Conservation (phyloP, 2,113 vertebrate genomes). For the Phylloscopus trochiloides region DNA sequence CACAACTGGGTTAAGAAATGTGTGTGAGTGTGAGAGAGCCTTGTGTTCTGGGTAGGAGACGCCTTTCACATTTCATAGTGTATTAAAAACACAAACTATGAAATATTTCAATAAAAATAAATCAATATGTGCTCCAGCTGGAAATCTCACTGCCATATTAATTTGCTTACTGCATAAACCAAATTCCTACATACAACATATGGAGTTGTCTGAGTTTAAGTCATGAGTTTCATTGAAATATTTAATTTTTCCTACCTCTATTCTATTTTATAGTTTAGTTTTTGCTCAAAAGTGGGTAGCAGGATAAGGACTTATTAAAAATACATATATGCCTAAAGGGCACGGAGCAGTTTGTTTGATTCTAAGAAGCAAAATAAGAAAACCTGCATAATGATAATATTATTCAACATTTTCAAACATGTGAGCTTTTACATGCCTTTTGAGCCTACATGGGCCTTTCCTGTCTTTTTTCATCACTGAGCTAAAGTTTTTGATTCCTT, state of each 20-base stretch:
- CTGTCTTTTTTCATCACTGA: background rate
- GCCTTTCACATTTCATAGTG: slow-evolving; percentile 48
- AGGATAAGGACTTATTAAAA: background rate
- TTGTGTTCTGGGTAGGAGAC: slow-evolving; percentile 38
- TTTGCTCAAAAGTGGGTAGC: background rate
- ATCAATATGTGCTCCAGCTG: slow-evolving; percentile 56
- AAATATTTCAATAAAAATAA: slow-evolving; percentile 57
- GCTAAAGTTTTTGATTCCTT: background rate
- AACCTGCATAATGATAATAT: background rate
- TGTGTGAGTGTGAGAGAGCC: slow-evolving; percentile 31
- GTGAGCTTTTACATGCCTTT: background rate
- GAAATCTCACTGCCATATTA: slow-evolving; percentile 54
- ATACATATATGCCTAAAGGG: background rate
- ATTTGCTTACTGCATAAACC: slow-evolving; percentile 62
- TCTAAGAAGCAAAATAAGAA: background rate
- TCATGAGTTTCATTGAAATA: slow-evolving; percentile 20
- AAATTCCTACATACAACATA: background rate
- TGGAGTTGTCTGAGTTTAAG: slow-evolving; percentile 31
- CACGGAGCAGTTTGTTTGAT: background rate
- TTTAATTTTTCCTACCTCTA: background rate
- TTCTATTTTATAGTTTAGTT: background rate
- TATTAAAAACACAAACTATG: slow-evolving; percentile 57
- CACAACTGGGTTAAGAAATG: slow-evolving; percentile 67
- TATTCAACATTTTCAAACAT: background rate
- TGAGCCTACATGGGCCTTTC: background rate